Evolutionary conservation across 2,113 vertebrate genomes (phyloP).

Genomic region (Actenoides hombroni): DNA sequence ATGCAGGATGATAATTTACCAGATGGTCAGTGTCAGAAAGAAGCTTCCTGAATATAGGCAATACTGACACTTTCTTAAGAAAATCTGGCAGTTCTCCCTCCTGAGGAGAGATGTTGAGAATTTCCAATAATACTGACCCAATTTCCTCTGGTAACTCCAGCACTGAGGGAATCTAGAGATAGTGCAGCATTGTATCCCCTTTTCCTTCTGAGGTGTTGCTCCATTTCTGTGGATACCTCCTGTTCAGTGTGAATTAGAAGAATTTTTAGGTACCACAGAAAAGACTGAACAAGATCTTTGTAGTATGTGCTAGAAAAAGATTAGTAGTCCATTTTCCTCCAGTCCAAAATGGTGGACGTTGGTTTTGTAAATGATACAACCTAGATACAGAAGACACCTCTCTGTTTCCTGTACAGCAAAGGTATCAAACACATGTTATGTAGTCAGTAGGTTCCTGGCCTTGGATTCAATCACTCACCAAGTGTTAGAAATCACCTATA

Average conservation of each 20-base stretch:
- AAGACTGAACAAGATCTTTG: background rate
- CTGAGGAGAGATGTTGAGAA: slow-evolving; percentile 39
- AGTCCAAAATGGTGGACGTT: background rate
- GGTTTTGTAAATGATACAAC: background rate
- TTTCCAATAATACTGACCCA: slow-evolving; percentile 63
- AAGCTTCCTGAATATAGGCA: slow-evolving; percentile 42
- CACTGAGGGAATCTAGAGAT: background rate
- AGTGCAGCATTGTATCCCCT: background rate
- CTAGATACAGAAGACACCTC: background rate
- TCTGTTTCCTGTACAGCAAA: background rate
- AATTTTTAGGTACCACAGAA: slow-evolving; percentile 12
- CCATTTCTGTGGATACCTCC: background rate
- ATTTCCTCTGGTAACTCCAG: slow-evolving; percentile 18
- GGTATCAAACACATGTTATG: background rate
- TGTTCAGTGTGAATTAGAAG: slow-evolving; percentile 11
- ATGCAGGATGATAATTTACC: slow-evolving; percentile 34
- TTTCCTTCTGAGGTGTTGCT: slow-evolving; percentile 22
- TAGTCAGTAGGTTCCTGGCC: background rate
- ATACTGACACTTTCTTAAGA: slow-evolving; percentile 38
- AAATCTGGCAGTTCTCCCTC: slow-evolving; percentile 40
- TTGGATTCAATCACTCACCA: background rate
- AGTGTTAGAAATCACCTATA: background rate
- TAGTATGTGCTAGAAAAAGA: background rate
- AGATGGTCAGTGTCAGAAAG: slow-evolving; percentile 64
- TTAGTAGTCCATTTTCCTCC: background rate